Conservation (phyloP, 2,113 vertebrate species). For the Pimephales promelas region DNA sequence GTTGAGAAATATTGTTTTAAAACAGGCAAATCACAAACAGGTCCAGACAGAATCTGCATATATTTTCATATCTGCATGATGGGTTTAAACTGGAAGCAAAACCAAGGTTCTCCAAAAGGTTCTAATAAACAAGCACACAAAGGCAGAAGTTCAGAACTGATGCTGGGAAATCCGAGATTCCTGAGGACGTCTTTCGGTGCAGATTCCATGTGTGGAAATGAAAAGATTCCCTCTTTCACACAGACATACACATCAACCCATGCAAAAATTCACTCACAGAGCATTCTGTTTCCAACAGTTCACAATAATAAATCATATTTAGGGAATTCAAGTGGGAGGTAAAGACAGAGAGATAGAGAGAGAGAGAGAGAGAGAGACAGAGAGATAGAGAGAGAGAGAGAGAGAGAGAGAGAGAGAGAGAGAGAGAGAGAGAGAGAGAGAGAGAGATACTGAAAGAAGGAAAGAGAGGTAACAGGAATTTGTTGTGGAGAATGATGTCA, state of each 20-base stretch:
- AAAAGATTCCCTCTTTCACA: background rate
- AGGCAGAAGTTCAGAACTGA: background rate
- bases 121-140: background rate
- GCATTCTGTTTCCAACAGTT: background rate
- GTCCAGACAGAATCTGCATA: background rate
- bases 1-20: background rate
- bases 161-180: background rate
- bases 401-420: conserved; percentile 22
- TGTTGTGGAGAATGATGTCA: conserved; percentile 32
- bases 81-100: background rate
- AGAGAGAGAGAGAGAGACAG: conserved; percentile 10
- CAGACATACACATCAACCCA: conserved; percentile 10
- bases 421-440: conserved; percentile 13
- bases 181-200: background rate
- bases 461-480: conserved; percentile 31
- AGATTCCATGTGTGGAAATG: background rate
- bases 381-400: conserved; percentile 20
- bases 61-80: background rate
- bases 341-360: conserved; percentile 23
- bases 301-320: conserved; percentile 14
- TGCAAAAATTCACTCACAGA: conserved; percentile 4
- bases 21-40: background rate
- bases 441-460: conserved; percentile 17
- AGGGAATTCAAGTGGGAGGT: conserved; percentile 1
- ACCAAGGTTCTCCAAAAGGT: background rate